Percentiles rank a stretch among this genome's conserved stretches.
Evolutionary conservation across 1,140 invertebrate species (phyloP).

Genomic region (Grapholita molesta): DNA sequence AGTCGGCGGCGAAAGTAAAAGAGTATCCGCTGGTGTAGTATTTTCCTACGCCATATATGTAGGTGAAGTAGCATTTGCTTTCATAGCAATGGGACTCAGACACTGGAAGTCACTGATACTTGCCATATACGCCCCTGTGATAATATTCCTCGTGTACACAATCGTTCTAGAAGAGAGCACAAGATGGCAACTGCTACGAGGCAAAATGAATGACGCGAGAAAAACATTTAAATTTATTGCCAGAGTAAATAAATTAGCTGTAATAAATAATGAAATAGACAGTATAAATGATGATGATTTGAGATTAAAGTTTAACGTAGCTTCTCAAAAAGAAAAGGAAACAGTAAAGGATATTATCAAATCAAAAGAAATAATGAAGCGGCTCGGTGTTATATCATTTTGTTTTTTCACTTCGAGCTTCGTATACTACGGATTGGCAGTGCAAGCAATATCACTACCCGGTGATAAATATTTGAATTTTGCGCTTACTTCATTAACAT

Average conservation of each 20-base stretch:
- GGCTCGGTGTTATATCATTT: conserved; percentile 69
- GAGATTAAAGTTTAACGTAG: conserved; percentile 48
- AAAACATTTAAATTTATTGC: conserved; percentile 44
- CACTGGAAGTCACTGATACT: conserved; percentile 57
- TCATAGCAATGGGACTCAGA: conserved; percentile 49
- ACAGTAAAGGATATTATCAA: conserved; percentile 48
- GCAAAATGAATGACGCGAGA: conserved; percentile 47
- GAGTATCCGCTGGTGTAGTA: conserved; percentile 53
- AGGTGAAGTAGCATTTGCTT: conserved; percentile 55
- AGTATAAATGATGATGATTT: conserved; percentile 46
- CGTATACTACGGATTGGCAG: conserved; percentile 87
- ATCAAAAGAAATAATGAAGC: conserved; percentile 57
- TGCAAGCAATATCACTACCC: conserved; percentile 85
- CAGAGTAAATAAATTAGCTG: conserved; percentile 47
- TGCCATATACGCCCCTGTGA: conserved; percentile 50
- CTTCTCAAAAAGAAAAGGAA: conserved; percentile 53
- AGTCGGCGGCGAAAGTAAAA: conserved; percentile 49
- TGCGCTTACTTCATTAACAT: conserved; percentile 81
- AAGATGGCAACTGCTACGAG: conserved; percentile 60
- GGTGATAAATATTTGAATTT: conserved; percentile 85
- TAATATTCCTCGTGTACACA: conserved; percentile 42
- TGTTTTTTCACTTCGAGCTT: conserved; percentile 84
- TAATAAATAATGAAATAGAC: conserved; percentile 42
- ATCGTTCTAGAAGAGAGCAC: conserved; percentile 54
- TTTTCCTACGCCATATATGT: conserved; percentile 55